Percentiles rank a stretch among this genome's conserved stretches.
These are phyloP conservation scores for Archivesica marissinica DNA, from an alignment of 1,140 invertebrate genomes.

Conservation along the genomic window DNA sequence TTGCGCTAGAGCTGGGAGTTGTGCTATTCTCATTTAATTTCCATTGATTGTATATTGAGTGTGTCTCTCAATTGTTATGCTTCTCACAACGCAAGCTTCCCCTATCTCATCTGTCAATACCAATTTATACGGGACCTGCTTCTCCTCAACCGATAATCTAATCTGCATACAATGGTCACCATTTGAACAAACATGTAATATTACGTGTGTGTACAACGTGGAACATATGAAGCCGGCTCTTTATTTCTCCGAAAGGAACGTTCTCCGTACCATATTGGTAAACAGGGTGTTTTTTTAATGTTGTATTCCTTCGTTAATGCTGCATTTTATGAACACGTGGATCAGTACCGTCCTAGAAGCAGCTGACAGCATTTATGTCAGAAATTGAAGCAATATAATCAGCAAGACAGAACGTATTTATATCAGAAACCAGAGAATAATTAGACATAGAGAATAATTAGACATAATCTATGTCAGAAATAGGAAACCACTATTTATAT, in stretches of 20 bases:
- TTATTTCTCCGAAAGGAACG: background rate
- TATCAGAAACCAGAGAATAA: too few relatives aligned
- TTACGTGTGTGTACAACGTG: background rate
- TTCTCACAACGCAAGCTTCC: slow-evolving; percentile 21
- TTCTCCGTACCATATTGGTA: too few relatives aligned
- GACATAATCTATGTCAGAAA: too few relatives aligned
- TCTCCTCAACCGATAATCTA: slow-evolving; percentile 32
- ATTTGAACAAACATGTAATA: slow-evolving; percentile 46
- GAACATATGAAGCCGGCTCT: slow-evolving; percentile 21
- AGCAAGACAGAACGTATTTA: too few relatives aligned
- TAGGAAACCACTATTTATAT: too few relatives aligned
- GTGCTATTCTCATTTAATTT: slow-evolving; percentile 22
- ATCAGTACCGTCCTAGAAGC: too few relatives aligned
- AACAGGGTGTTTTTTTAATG: too few relatives aligned
- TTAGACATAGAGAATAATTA: too few relatives aligned
- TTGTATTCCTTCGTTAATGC: too few relatives aligned
- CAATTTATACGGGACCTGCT: slow-evolving; percentile 37
- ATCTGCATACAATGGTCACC: slow-evolving; percentile 33
- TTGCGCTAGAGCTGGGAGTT: background rate
- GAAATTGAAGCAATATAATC: too few relatives aligned
- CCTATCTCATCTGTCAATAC: slow-evolving; percentile 32
- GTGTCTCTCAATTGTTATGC: slow-evolving; percentile 25
- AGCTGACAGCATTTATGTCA: too few relatives aligned
- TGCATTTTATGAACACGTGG: too few relatives aligned
- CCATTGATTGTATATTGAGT: slow-evolving; percentile 45